Evolutionary conservation across 2,888 invertebrate genomes (phyloP).

Genomic region (Orthosia cruda): DNA sequence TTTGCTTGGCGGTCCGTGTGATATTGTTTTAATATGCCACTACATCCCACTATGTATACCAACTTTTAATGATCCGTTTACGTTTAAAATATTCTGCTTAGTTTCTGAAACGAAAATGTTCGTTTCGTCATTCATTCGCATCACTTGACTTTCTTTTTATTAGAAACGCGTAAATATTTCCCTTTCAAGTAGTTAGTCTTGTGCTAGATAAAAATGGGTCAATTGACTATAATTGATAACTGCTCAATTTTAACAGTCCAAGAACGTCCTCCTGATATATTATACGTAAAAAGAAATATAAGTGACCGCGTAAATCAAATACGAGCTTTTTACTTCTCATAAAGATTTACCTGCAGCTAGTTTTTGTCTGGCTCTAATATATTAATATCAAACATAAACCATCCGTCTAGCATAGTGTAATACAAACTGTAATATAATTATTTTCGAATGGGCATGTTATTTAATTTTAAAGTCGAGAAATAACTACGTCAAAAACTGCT

Average conservation of each 20-base stretch:
- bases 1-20: background rate
- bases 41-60: background rate
- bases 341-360: background rate
- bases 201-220: no score
- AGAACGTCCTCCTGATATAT: background rate
- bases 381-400: conserved; percentile 23
- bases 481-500: background rate
- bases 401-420: conserved; percentile 25
- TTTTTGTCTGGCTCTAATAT: conserved; percentile 41
- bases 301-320: conserved; percentile 33
- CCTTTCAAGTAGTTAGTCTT: background rate
- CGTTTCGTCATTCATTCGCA: background rate
- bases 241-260: no score
- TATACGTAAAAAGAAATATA: no score
- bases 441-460: conserved; percentile 13
- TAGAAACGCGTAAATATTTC: background rate
- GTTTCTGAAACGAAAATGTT: background rate
- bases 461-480: conserved; percentile 8
- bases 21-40: background rate
- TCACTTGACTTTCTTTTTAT: background rate
- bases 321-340: conserved; percentile 26
- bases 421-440: conserved; percentile 20
- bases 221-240: background rate
- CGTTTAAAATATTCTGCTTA: background rate
- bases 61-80: background rate